Evolutionary conservation across 2,888 invertebrate species (phyloP), one percentile per base, ranked within the genome.

Genomic region (Yponomeuta malinellus): DNA sequence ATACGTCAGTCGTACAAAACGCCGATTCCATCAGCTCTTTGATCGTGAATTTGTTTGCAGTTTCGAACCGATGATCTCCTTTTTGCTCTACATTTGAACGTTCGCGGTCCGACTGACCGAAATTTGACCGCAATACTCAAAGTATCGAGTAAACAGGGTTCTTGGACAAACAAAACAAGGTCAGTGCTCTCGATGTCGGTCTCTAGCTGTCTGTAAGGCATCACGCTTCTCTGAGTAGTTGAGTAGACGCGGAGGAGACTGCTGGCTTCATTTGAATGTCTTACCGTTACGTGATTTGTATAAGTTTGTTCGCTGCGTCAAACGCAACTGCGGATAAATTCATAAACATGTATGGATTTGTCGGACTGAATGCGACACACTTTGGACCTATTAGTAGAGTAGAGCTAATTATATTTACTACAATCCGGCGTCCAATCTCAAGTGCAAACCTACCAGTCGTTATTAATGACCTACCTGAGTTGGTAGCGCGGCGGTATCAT

Each of bases 231-330:
- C n/a, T 65, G n/a, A 48, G 70, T 79, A 77, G 78, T 75, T 76
- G 76, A 77, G 78, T 81, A 87, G 86, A 86, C 85, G 77, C 76
- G 76, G 79, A 76, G 81, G 81, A 86, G 85, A 86, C 84, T 77
- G 78, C 75, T 78, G 78, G 76, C 78, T 71, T 75, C 77, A 76
- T 77, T 80, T 77, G 75, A 81, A 80, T 80, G 78, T 76, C 78
- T 75, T 52, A 59, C 71, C 69, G 69, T 68, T 80, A 82, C 76
- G 78, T 81, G 79, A 84, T 81, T 79, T 79, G 63, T 68, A 63
- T 73, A 71, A 73, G 74, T 74, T 74, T 70, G 72, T 71, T 76
- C 71, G 70, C 72, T 71, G 73, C 72, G 73, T 73, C 68, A 71
- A 72, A 12, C 12, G 52, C 52, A 71, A 2, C 52, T 15, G 52